These are phyloP conservation scores for Cancer borealis DNA, from an alignment of 2,888 invertebrate genomes.

Conservation along the genomic window DNA sequence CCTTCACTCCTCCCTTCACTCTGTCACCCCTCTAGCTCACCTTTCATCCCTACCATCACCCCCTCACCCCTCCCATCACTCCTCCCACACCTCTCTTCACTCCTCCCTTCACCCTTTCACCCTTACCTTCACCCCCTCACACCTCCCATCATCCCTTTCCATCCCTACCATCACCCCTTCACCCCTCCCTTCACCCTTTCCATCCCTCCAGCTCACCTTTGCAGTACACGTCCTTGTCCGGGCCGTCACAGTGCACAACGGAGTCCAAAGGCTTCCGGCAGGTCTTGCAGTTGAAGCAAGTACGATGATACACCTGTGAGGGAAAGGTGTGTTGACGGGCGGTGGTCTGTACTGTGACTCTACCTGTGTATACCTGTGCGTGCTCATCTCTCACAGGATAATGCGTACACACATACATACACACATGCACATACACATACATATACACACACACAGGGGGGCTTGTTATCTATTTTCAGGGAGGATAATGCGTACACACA, in stretches of 20 bases:
- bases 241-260: slow-evolving; percentile 93
- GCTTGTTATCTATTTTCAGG: too few species aligned
- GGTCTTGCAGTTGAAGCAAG: slow-evolving; percentile 94
- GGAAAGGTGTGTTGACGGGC: background rate
- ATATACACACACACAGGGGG: too few species aligned
- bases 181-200: background rate
- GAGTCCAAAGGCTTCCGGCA: slow-evolving; percentile 93
- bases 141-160: background rate
- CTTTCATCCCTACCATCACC: too few species aligned
- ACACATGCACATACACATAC: too few species aligned
- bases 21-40: background rate
- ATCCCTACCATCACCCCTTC: background rate
- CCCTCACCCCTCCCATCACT: background rate
- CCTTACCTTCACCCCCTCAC: background rate
- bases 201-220: slow-evolving; percentile 64
- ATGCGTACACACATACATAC: too few species aligned
- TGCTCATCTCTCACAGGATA: too few species aligned
- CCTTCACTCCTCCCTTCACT: too few species aligned
- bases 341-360: background rate
- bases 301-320: slow-evolving; percentile 85
- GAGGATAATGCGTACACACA: background rate
- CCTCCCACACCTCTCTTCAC: too few species aligned
- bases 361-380: background rate
- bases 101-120: background rate
- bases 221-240: slow-evolving; percentile 92